A percentile compares a stretch with the other conserved stretches of the same genome.
Conservation (phyloP, 2,113 vertebrate species). For the Chamaetylas fuelleborni region DNA sequence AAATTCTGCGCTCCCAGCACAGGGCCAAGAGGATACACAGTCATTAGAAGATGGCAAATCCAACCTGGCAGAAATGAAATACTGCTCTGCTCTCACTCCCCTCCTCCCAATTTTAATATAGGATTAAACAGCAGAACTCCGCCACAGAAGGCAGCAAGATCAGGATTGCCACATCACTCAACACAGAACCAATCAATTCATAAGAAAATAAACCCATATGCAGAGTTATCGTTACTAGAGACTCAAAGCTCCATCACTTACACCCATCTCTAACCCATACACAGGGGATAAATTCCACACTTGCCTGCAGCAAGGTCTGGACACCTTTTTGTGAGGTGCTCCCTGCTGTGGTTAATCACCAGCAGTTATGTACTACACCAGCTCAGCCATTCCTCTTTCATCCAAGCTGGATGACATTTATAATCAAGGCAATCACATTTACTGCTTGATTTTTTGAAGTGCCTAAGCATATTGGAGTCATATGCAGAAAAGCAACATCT, state of each 20-base stretch:
- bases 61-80: neutral
- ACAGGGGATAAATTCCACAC: neutral
- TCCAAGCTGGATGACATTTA: neutral
- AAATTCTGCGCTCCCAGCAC: neutral
- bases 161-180: neutral
- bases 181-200: neutral
- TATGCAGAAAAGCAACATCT: neutral
- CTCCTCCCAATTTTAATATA: neutral
- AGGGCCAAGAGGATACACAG: neutral
- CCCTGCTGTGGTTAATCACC: neutral
- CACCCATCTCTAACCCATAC: neutral
- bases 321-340: neutral
- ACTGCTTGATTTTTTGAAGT: slow-evolving; percentile 6
- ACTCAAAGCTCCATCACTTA: neutral
- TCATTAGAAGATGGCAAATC: neutral
- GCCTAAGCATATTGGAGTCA: neutral
- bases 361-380: neutral
- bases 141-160: neutral
- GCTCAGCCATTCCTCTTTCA: neutral
- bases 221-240: neutral
- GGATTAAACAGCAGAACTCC: neutral
- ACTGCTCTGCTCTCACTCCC: neutral
- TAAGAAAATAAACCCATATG: neutral
- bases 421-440: slow-evolving; percentile 29
- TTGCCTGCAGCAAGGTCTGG: neutral